Evolutionary conservation across 1,140 invertebrate genomes (phyloP), one percentile per base, ranked within the genome.

Genomic region (Caenorhabditis brenneri): DNA sequence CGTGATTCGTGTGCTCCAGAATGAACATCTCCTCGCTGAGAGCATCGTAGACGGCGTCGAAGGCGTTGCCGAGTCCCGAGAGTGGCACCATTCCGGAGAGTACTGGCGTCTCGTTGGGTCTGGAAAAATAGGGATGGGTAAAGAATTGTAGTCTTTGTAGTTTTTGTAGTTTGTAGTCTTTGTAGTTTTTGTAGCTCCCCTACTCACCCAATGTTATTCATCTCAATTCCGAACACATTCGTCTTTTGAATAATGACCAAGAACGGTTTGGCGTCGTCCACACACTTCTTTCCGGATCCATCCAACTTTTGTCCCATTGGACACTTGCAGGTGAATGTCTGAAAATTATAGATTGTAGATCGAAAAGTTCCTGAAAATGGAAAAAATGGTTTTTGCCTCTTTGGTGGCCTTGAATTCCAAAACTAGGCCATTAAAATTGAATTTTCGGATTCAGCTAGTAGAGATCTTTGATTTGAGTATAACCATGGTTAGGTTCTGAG

Each of bases 41-140:
- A 29, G 95, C 93, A 89, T 99, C 97, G 89, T 95, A 98, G 88
- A 98, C 97, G 69, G 98, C 93, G 84, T 96, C 94, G 0, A 94
- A 93, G 19, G 96, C 96, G 91, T 95, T 94, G 89, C 95, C 94
- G 36, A 98, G 93, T 0, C 96, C 96, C 39, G 97, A 95, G 6
- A 99, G 94, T 0, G 97, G 96, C 5, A 91, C 87, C 74, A 92
- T 87, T 46, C 90, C 88, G 78, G 88, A 87, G 1, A 89, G 80
- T 6, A 84, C 84, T 27, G 88, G 88, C 22, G 88, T 87, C 10
- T 79, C 85, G 48, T 88, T 88, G 9, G 29, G 24, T 7, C 27
- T 80, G 46, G 4, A n/a, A n/a, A 51, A 48, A 29, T n/a, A n/a
- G n/a, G n/a, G n/a, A n/a, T n/a, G n/a, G n/a, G n/a, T n/a, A n/a